Evolutionary conservation across 1,140 invertebrate species (phyloP), one percentile per base, ranked within the genome.

Genomic region (Solen grandis): DNA sequence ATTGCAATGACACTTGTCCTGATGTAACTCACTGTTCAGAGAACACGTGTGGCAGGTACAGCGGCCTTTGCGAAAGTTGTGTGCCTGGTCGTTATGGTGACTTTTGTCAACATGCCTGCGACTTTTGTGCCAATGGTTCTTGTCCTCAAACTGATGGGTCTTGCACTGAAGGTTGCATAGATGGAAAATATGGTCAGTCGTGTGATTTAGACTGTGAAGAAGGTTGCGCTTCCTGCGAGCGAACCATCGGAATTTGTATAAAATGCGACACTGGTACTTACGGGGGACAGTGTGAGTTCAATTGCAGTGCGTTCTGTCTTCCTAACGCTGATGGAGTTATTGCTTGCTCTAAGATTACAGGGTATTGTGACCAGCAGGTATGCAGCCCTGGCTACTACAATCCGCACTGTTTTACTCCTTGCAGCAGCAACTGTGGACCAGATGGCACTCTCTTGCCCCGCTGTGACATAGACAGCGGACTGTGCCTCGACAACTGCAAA

Each of bases 1-100:
- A 55, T 33, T 78, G 75, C 54, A 69, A 57, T 36, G 14, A 31
- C 1, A 68, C 75, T 10, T 78, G 75, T 31, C 63, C 63, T 13
- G 65, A 62, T 1, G 52, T 36, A n/a, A 8, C 0, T 16, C 19
- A 31, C 19, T 78, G 75, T 62, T 65, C 38, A 22, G 27, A 66
- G 3, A 41, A 16, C 4, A 1, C 57, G 2, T 80, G 77, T 72
- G 60, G 69, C 10, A 55, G 77, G 22, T 65, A 72, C n/a, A 73
- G 57, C 0, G 52, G 65, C 3, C 19, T 10, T 3, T 80, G 77
- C 35, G 19, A 33, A 31, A 46, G 25, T 10, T 80, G 77, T 65
- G 16, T 50, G 8, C 27, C 36, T 19, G 29, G 31, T 33, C 36
- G 22, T n/a, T 80, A 55, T n/a, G 77, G 68, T 4, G 13, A 46